Base-by-base conservation (phyloP, 1,140 invertebrate genomes). In the Danaus melanippus region DNA sequence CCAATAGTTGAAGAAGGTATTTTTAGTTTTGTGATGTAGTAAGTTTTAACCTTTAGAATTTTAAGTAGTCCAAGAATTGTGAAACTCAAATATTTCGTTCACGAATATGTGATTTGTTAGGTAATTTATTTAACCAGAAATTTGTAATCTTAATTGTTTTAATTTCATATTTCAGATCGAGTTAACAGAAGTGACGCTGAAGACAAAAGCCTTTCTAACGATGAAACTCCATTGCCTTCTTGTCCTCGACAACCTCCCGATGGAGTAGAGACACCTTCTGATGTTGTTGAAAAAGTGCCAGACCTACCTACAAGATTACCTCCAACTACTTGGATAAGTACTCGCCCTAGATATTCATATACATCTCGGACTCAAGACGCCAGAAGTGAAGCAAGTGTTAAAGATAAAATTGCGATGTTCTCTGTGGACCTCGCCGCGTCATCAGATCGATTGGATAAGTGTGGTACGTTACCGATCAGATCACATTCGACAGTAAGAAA, bases 401-500 rank as follows among this genome's bases (percentile, higher is more conserved):
- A 92, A 67, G 94, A 95, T 72, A 95, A 95, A 84, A 96, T 96
- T 67, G 94, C 94, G 42, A 94, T 96, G 92, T 96, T 96, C 79
- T 94, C 94, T 7, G 77, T 79, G 55, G 75, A 88, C 50, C 71
- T 86, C 42, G 79, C 87, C 0, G 76, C 82, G 53, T 89, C 89
- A 11, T 41, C 89, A 65, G 66, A 89, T 65, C 56, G 84, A 67
- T 50, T 86, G 42, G 84, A 86, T 58, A 86, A 82, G 64, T 86
- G 80, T 69, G 80, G 80, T 12, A 84, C 81, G 74, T 90, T 66
- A 73, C 90, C 78, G 10, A 66, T 77, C 39, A 83, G 78, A 66
- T 69, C 62, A 50, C 71, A 87, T 46, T 82, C 84, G 40, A 76
- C 72, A 53, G 12, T 74, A 17, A 78, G 71, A 63, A 86, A 84